Evolutionary conservation across 2,888 invertebrate genomes (phyloP).

Genomic region (Dendrolimus houi): DNA sequence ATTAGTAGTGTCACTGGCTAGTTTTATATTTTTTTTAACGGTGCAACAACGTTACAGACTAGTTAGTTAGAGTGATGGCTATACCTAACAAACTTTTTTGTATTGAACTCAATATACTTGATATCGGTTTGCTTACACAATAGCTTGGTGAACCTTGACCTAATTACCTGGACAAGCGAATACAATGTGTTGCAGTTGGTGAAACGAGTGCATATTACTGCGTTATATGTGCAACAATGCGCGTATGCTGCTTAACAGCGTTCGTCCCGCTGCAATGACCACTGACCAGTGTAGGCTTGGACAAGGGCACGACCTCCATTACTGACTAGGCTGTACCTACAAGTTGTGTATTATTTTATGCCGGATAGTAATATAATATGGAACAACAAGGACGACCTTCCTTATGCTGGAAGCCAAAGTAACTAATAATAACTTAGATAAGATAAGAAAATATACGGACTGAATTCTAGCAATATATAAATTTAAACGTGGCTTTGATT

Average conservation of each 20-base stretch:
- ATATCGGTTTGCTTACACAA: background rate
- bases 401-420: too few relatives aligned
- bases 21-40: too few relatives aligned
- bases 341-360: background rate
- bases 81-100: background rate
- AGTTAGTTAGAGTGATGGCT: too few relatives aligned
- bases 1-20: too few relatives aligned
- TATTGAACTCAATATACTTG: background rate
- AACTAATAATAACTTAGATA: too few relatives aligned
- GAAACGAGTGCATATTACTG: conserved; percentile 11
- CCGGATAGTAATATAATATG: background rate
- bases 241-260: conserved; percentile 8
- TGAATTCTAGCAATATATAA: too few relatives aligned
- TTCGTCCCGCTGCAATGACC: conserved; percentile 20
- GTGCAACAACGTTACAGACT: too few relatives aligned
- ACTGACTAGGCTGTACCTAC: conserved; percentile 7
- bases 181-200: background rate
- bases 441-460: too few relatives aligned
- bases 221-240: conserved; percentile 10
- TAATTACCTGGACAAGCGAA: background rate
- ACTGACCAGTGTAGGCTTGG: conserved; percentile 2
- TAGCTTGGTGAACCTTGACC: conserved; percentile 1
- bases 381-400: background rate
- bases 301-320: conserved; percentile 20
- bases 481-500: too few relatives aligned